Conservation (phyloP, 2,113 vertebrate species). For the Tylochromis polylepis region DNA sequence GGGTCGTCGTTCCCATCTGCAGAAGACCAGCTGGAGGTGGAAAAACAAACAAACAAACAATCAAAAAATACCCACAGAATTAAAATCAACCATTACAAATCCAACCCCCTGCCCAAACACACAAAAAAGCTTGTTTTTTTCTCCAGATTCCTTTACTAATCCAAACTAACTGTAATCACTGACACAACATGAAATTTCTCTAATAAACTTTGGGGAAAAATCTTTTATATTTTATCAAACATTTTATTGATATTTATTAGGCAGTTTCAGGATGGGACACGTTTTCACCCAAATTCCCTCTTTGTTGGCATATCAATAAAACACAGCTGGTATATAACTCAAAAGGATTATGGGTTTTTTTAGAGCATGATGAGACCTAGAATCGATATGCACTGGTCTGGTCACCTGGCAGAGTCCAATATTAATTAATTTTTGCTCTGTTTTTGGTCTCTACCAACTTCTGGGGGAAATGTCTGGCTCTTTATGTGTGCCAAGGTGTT, state of each 20-base stretch:
- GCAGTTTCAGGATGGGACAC: no score
- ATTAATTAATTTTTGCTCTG: background rate
- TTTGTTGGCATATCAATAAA: background rate
- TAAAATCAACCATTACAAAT: background rate
- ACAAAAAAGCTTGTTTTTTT: background rate
- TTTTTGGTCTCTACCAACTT: background rate
- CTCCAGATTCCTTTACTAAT: background rate
- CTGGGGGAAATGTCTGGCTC: background rate
- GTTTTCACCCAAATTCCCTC: background rate
- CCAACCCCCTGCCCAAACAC: background rate
- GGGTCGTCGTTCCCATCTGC: slow-evolving; percentile 88
- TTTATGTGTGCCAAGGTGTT: fast-evolving
- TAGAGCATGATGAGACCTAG: background rate
- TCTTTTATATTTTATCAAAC: no score
- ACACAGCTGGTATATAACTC: background rate
- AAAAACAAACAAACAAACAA: background rate
- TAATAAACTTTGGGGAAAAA: no score
- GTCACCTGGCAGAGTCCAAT: fast-evolving
- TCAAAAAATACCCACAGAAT: background rate
- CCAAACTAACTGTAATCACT: fast-evolving
- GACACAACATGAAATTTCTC: background rate
- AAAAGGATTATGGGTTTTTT: background rate
- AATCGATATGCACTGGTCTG: background rate
- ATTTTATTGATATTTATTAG: no score
- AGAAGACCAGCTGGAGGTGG: slow-evolving; percentile 80